Conservation (phyloP, 2,113 vertebrate species). For the Hylia prasina region DNA sequence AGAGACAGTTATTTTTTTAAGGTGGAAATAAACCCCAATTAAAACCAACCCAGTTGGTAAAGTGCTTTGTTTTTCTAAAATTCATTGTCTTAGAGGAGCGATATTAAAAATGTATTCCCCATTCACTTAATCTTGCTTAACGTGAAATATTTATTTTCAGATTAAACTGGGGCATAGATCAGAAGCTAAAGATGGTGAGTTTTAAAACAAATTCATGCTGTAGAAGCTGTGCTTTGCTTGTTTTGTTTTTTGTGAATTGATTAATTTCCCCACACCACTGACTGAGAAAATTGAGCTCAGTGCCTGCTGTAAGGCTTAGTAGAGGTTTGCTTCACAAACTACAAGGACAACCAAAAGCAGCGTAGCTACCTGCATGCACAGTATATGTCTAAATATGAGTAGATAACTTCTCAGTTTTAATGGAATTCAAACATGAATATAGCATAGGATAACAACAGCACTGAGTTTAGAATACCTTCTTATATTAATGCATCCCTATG, state of each 20-base stretch:
- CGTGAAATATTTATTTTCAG: slow-evolving; percentile 60
- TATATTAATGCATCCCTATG: background rate
- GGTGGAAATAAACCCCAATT: accelerated
- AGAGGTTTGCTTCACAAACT: background rate
- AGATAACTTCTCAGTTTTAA: background rate
- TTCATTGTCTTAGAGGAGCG: background rate
- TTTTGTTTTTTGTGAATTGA: background rate
- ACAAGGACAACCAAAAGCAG: background rate
- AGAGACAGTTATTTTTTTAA: background rate
- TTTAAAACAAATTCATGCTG: background rate
- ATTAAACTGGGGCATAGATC: slow-evolving; percentile 97
- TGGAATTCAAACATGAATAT: background rate
- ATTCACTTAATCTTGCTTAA: background rate
- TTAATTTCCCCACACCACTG: background rate
- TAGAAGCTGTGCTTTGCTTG: background rate
- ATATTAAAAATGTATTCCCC: background rate
- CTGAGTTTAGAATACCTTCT: background rate
- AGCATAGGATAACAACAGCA: background rate
- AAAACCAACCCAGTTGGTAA: background rate
- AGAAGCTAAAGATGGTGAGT: slow-evolving; percentile 96
- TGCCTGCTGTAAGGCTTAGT: background rate
- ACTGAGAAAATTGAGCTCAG: background rate
- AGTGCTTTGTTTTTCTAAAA: background rate
- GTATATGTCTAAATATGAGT: background rate
- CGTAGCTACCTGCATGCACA: background rate